These are phyloP conservation scores for Pseudotriccus pelzelni DNA, from an alignment of 2,797 vertebrate species.

Conservation along the genomic window DNA sequence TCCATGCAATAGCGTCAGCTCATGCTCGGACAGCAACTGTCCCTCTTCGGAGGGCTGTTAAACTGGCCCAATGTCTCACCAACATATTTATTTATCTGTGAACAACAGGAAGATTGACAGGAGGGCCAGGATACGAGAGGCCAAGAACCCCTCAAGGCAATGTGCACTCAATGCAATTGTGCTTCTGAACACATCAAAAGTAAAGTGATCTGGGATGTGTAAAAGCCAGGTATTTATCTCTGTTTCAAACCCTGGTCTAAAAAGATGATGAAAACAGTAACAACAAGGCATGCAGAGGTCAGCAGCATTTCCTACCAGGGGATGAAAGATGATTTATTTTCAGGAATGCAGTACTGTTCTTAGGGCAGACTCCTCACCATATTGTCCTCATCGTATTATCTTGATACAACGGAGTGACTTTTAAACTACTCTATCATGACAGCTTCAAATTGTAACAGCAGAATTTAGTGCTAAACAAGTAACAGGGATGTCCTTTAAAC, in stretches of 20 bases:
- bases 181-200: neutral
- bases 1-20: neutral
- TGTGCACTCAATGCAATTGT: neutral
- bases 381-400: neutral
- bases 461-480: neutral
- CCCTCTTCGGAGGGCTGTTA: neutral
- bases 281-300: neutral
- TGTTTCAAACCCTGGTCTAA: neutral
- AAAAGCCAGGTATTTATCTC: neutral
- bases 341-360: neutral
- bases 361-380: neutral
- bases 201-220: neutral
- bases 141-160: neutral
- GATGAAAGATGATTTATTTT: neutral
- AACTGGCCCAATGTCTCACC: neutral
- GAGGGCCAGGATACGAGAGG: neutral
- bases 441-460: neutral
- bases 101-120: neutral
- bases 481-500: neutral
- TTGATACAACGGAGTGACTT: neutral
- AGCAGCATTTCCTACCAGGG: neutral
- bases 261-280: neutral
- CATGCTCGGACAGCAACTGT: rapidly evolving
- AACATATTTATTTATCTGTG: neutral
- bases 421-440: neutral